These are phyloP conservation scores for Falco punctatus DNA, from an alignment of 2,113 vertebrate genomes.

Conservation along the genomic window DNA sequence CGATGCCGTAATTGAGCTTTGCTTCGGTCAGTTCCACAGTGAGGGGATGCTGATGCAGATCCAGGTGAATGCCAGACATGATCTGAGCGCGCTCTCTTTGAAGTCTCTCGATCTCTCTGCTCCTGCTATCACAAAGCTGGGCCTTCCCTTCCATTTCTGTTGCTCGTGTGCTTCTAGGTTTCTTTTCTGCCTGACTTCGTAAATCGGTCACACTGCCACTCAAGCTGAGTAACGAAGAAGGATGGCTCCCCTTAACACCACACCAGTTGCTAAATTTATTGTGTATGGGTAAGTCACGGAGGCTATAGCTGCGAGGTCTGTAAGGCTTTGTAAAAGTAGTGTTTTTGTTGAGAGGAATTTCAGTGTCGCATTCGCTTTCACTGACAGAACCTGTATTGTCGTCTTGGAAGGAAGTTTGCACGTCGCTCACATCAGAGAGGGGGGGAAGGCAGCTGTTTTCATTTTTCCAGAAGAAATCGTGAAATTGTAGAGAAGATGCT, in stretches of 20 bases:
- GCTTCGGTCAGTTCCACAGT: conserved; percentile 91
- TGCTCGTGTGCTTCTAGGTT: background rate
- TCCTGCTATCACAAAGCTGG: conserved; percentile 52
- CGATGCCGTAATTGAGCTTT: conserved; percentile 87
- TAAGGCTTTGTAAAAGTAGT: conserved; percentile 13
- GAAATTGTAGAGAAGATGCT: conserved; percentile 22
- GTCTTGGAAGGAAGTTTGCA: conserved; percentile 55
- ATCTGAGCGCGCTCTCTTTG: conserved; percentile 82
- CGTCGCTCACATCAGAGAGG: conserved; percentile 36
- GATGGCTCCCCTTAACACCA: conserved; percentile 73
- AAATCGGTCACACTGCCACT: background rate
- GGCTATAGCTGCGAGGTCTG: conserved; percentile 40
- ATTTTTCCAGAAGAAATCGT: conserved; percentile 34
- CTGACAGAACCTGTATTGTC: conserved; percentile 73
- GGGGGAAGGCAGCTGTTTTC: background rate
- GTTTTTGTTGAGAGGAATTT: conserved; percentile 76
- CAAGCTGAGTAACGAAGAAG: background rate
- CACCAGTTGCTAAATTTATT: conserved; percentile 92
- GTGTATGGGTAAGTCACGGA: conserved; percentile 83
- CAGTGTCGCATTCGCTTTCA: conserved; percentile 85
- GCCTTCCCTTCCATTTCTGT: conserved; percentile 6
- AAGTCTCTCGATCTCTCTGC: conserved; percentile 79
- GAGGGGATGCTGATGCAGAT: conserved; percentile 81
- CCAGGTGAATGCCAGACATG: conserved; percentile 83
- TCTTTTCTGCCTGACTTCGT: conserved; percentile 14